Base-by-base conservation (phyloP, 64 coral and sea anemone genomes). In the Platygyra sinensis region DNA sequence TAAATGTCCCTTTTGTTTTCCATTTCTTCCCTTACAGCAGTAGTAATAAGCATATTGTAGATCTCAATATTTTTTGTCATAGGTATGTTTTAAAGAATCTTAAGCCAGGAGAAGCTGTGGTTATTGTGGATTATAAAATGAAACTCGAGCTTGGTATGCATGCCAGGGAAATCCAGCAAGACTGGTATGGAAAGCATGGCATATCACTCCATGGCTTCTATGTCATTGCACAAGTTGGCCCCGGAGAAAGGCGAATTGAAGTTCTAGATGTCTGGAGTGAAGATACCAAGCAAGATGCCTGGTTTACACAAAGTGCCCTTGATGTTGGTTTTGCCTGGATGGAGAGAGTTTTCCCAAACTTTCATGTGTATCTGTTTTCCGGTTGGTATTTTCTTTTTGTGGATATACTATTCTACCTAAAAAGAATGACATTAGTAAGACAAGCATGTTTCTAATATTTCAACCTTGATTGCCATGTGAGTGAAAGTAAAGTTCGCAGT, bases 221-320 rank as follows among this genome's bases (percentile, higher is more conserved):
- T 54, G 83, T 73, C 52, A 61, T 86, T 14, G 67, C 83, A 20
- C 20, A 73, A 74, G 27, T 86, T 20, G 36, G 18, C 5, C 30
- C 11, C 4, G 27, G 15, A 20, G 38, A 73, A 38, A n/a, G 38
- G 15, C 28, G 10, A 16, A 38, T 19, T 29, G 83, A 86, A 36
- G 52, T 73, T 10, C 50, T 86, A 29, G 83, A 86, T 42, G 22
- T 86, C 20, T 86, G 83, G 83, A 52, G 65, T 73, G 83, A 86
- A 38, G 83, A 86, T n/a, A 86, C 83, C 8, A 86, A 86, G n/a
- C 83, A 86, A 59, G 83, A 86, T 22, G 72, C 83, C 15, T 86
- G 64, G 65, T 86, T 86, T 22, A 86, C 64, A 9, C 83, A 86
- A 59, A 86, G 83, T 86, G 83, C 83, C 12, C 20, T 86, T 18